Evolutionary conservation across 2,797 vertebrate genomes (phyloP).

Genomic region (Corythornis leucogaster): DNA sequence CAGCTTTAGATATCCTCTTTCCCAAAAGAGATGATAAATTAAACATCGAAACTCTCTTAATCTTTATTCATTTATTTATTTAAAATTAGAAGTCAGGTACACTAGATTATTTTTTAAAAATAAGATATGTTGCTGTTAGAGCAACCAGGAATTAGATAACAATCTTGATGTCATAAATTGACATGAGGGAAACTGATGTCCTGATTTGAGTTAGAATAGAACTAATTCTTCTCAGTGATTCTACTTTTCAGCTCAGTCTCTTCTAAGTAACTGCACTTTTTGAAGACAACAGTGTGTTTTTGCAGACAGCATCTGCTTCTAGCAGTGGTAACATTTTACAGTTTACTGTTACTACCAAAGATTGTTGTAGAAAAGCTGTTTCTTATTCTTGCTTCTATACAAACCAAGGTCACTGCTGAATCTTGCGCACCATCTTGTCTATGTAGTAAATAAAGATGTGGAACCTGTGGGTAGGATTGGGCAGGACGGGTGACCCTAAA

Average conservation of each 20-base stretch:
- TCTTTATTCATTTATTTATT: not conserved
- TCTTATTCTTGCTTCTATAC: not conserved
- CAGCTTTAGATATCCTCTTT: not conserved
- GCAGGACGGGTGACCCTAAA: not conserved
- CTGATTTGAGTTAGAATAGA: not conserved
- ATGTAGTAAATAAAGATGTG: not conserved
- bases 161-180: not conserved
- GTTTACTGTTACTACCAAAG: not conserved
- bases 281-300: not conserved
- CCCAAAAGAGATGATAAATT: not conserved
- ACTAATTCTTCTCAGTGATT: not conserved
- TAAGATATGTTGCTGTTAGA: not conserved
- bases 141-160: not conserved
- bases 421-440: not conserved
- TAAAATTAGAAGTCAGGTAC: not conserved
- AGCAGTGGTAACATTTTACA: not conserved
- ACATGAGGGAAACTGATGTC: not conserved
- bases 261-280: not conserved
- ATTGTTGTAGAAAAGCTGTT: not conserved
- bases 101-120: not conserved
- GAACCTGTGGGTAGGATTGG: not conserved
- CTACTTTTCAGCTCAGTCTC: not conserved
- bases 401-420: not conserved
- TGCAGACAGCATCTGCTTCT: not conserved
- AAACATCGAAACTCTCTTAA: not conserved